These are phyloP conservation scores for Coccyzus lansbergi DNA, from an alignment of 2,797 vertebrate species.

Conservation along the genomic window DNA sequence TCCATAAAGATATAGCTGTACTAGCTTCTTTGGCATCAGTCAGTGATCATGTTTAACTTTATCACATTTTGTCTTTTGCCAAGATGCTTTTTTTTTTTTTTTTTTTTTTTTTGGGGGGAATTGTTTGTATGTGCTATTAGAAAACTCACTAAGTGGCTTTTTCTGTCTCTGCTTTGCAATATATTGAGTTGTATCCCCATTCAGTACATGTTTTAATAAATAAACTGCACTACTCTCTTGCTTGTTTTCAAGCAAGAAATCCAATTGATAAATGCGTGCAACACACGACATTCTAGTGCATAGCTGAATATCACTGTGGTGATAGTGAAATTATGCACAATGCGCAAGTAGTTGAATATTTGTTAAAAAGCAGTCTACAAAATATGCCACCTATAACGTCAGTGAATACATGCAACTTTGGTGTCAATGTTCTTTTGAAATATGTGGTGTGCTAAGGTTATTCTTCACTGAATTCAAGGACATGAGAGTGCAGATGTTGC, in stretches of 20 bases:
- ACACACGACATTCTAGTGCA: rapidly evolving
- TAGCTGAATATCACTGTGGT: not conserved
- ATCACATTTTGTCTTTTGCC: not conserved
- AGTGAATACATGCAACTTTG: not conserved
- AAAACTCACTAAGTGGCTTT: not conserved
- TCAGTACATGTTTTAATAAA: not conserved
- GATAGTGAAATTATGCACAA: not conserved
- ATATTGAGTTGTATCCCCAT: not conserved
- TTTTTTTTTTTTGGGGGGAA: not conserved
- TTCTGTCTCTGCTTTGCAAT: not conserved
- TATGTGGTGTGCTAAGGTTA: not conserved
- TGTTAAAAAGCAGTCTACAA: not conserved
- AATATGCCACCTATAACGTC: not conserved
- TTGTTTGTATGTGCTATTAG: not conserved
- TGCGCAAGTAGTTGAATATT: not conserved
- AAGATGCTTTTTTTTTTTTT: not conserved
- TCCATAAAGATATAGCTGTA: not conserved
- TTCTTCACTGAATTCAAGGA: not conserved
- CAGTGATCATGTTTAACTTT: not conserved
- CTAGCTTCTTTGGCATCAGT: not conserved
- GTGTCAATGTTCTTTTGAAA: not conserved
- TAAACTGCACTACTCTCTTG: not conserved
- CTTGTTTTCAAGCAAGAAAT: not conserved
- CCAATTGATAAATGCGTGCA: not conserved
- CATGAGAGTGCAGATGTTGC: not conserved